Conservation (phyloP, 2,888 invertebrate genomes). For the Allolobophora icterica region DNA sequence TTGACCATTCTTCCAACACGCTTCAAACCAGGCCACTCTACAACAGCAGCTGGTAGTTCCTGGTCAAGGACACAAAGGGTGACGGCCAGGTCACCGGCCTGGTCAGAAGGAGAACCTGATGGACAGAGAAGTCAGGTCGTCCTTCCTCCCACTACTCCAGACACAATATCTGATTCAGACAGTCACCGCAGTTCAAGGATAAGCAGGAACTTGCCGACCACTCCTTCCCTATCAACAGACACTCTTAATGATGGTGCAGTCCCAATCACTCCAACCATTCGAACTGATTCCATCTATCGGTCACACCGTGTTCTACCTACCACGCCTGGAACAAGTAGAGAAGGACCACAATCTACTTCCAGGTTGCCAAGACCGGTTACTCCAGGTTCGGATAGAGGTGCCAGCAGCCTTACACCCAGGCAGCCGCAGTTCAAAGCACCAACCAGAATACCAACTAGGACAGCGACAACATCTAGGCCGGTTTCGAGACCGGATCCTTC, state of each 20-base stretch:
- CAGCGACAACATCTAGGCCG: not conserved
- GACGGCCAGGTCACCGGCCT: conserved; percentile 1
- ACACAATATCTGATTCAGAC: conserved; percentile 28
- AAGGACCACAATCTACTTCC: not conserved
- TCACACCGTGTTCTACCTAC: not conserved
- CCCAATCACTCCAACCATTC: not conserved
- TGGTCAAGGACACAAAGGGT: not conserved
- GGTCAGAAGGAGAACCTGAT: conserved; percentile 20
- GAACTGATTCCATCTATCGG: not conserved
- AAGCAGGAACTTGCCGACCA: conserved; percentile 37
- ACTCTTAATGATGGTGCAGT: conserved; percentile 34
- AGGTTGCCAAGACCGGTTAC: conserved; percentile 2
- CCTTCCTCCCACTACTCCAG: conserved; percentile 31
- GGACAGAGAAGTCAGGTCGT: not conserved
- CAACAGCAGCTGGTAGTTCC: not conserved
- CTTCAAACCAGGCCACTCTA: not conserved
- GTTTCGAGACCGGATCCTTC: conserved; percentile 7
- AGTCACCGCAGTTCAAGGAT: conserved; percentile 39
- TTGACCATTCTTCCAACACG: not conserved
- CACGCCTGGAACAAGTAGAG: not conserved
- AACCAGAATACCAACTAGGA: not conserved
- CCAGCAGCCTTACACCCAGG: not conserved
- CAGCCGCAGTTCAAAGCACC: conserved; percentile 26
- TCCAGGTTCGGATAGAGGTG: not conserved
- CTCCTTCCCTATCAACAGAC: conserved; percentile 41